Evolutionary conservation across 2,113 vertebrate species (phyloP).

Genomic region (Elephantulus edwardii): DNA sequence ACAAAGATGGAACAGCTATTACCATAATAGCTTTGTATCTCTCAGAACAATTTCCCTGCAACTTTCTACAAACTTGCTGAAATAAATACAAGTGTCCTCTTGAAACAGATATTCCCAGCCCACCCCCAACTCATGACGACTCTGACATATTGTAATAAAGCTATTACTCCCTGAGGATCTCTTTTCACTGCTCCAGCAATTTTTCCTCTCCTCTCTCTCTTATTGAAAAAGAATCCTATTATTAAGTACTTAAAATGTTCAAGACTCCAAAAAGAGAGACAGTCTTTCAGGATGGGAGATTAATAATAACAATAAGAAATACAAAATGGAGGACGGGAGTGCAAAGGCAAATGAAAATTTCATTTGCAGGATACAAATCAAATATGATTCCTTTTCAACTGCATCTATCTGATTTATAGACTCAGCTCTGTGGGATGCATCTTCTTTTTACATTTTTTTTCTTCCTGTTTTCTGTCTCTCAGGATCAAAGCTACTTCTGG

Average conservation of each 20-base stretch:
- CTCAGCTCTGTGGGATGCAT: background rate
- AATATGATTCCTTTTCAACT: conserved; percentile 49
- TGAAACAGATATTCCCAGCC: conserved; percentile 59
- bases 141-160: conserved; percentile 75
- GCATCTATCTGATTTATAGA: conserved; percentile 44
- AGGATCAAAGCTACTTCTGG: background rate
- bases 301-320: conserved; percentile 76
- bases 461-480: background rate
- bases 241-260: conserved; percentile 77
- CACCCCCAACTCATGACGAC: conserved; percentile 50
- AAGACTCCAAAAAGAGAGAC: conserved; percentile 67
- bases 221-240: conserved; percentile 67
- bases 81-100: conserved; percentile 61
- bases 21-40: conserved; percentile 50
- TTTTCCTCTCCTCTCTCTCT: conserved; percentile 68
- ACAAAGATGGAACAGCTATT: conserved; percentile 25
- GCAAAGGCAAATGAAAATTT: conserved; percentile 70
- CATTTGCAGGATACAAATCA: conserved; percentile 66
- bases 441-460: background rate
- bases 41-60: conserved; percentile 55
- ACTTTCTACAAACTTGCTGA: conserved; percentile 64
- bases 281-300: conserved; percentile 65
- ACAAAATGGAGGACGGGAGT: conserved; percentile 28
- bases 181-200: conserved; percentile 57
- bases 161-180: conserved; percentile 56